Percentiles rank a stretch among this genome's conserved stretches.
Evolutionary conservation across 2,888 invertebrate genomes (phyloP).

Genomic region (Lumbricus terrestris): DNA sequence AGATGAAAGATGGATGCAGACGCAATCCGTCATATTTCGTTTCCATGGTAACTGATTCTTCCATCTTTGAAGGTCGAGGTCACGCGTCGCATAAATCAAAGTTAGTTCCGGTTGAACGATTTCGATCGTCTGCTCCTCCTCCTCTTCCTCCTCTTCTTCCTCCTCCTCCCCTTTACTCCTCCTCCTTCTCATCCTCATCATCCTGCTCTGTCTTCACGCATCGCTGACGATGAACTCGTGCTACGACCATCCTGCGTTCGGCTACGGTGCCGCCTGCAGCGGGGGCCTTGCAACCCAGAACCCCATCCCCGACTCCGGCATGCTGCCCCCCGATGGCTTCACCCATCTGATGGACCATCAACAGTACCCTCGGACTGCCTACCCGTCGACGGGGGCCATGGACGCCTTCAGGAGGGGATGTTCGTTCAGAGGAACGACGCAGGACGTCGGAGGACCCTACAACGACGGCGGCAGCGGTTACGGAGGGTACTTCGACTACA

Average conservation of each 20-base stretch:
- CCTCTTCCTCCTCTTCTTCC: neutral
- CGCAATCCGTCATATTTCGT: neutral
- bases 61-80: conserved; percentile 3
- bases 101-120: neutral
- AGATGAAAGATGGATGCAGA: neutral
- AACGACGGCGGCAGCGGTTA: too few relatives aligned
- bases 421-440: neutral
- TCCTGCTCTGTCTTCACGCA: neutral
- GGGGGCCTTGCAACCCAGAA: neutral
- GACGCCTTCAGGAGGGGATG: conserved; percentile 3
- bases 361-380: neutral
- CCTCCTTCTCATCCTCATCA: neutral
- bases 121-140: neutral
- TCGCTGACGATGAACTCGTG: neutral
- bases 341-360: neutral
- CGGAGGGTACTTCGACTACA: neutral
- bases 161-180: too few relatives aligned
- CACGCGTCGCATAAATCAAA: neutral
- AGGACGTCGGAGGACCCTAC: neutral
- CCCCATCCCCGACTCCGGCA: neutral
- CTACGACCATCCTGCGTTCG: neutral
- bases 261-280: neutral
- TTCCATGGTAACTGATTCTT: neutral
- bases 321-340: neutral
- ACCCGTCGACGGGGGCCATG: neutral